Conservation (phyloP, 2,797 vertebrate species). For the Capromys pilorides region DNA sequence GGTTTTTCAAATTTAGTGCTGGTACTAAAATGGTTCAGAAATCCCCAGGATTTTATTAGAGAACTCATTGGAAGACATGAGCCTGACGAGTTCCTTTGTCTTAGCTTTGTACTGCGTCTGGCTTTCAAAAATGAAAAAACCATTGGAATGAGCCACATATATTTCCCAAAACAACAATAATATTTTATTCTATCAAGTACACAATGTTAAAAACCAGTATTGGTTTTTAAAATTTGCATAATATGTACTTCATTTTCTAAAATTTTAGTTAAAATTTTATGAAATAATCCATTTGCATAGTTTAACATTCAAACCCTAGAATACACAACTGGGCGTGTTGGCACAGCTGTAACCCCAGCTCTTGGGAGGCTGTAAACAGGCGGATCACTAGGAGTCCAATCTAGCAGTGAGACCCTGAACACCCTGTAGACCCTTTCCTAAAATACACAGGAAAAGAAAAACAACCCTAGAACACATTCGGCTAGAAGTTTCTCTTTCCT, state of each 20-base stretch:
- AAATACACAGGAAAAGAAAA: too few relatives aligned
- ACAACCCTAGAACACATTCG: background rate
- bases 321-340: background rate
- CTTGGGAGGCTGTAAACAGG: too few relatives aligned
- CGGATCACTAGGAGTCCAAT: too few relatives aligned
- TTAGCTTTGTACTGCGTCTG: constrained; percentile 3
- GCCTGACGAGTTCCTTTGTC: background rate
- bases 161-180: background rate
- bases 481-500: background rate
- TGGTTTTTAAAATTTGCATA: background rate
- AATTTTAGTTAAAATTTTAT: constrained; percentile 40
- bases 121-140: constrained; percentile 28
- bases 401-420: too few relatives aligned
- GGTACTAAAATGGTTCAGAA: constrained; percentile 14
- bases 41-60: background rate
- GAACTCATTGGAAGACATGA: background rate
- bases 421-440: too few relatives aligned
- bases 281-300: constrained; percentile 1
- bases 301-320: background rate
- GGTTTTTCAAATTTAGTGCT: background rate
- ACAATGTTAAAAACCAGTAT: background rate
- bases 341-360: too few relatives aligned
- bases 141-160: constrained; percentile 3
- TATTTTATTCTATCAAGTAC: background rate
- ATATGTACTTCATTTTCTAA: constrained; percentile 35